Percentiles rank a stretch among this genome's conserved stretches.
phyloP scores from a whole-genome alignment of 1,140 invertebrate species.

The Heliconius melpomene region DNA sequence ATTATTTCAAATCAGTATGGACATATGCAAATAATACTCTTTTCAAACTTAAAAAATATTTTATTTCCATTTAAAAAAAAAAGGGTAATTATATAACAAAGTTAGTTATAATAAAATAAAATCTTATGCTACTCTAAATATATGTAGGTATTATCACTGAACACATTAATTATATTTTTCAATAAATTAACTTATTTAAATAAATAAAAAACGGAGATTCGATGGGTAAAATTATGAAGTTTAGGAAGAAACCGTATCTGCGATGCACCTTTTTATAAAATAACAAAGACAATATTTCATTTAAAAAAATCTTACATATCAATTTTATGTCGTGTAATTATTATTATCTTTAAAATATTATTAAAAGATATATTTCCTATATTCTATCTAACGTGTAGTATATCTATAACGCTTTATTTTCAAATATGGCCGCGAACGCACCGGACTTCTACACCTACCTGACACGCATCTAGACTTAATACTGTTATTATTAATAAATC shows the following conservation, averaged over 20 bases:
- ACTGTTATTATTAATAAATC: constrained; percentile 44
- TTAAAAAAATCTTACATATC: no score
- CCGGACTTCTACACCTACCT: constrained; percentile 52
- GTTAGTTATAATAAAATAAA: no score
- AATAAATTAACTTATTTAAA: constrained; percentile 7
- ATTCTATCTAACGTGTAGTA: background rate
- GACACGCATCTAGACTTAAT: constrained; percentile 51
- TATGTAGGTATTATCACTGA: background rate
- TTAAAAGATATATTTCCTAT: no score
- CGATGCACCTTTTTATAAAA: no score
- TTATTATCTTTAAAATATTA: no score
- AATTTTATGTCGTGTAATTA: no score
- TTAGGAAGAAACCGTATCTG: background rate
- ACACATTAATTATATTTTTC: background rate
- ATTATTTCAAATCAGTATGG: no score
- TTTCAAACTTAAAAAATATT: no score
- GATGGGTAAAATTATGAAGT: background rate
- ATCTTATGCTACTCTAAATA: background rate
- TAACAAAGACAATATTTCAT: no score
- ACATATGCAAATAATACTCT: no score
- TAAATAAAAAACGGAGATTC: background rate
- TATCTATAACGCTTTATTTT: constrained; percentile 43
- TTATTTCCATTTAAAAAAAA: no score
- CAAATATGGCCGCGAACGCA: constrained; percentile 47
- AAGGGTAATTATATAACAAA: no score